Evolutionary conservation across 2,113 vertebrate species (phyloP).

Genomic region (Suricata suricatta): DNA sequence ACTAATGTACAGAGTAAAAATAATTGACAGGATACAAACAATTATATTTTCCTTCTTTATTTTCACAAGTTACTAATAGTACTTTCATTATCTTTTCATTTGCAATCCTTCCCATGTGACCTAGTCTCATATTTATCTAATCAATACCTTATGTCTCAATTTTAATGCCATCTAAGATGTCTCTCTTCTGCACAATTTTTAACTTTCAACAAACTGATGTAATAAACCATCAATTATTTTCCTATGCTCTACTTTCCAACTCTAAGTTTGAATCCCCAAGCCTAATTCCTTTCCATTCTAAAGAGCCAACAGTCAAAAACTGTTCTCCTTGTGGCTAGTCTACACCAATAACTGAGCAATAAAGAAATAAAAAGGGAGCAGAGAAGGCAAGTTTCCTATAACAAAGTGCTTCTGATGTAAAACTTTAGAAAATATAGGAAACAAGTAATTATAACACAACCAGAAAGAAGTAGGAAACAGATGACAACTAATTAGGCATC

Average conservation of each 20-base stretch:
- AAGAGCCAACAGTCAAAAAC: not conserved
- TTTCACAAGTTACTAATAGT: slow-evolving; percentile 29
- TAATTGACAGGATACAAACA: not conserved
- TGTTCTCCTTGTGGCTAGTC: not conserved
- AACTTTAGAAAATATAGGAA: not conserved
- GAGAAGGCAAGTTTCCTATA: not conserved
- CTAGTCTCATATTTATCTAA: not conserved
- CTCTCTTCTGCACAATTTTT: slow-evolving; percentile 22
- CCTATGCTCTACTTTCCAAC: not conserved
- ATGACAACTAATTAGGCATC: not conserved
- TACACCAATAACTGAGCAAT: not conserved
- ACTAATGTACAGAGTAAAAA: not conserved
- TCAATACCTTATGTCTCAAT: not conserved
- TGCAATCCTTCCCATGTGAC: not conserved
- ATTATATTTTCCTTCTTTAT: slow-evolving; percentile 38
- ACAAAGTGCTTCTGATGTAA: not conserved
- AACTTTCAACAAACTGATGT: slow-evolving; percentile 33
- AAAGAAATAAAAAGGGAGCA: not conserved
- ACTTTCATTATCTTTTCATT: slow-evolving; percentile 18
- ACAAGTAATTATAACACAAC: not conserved
- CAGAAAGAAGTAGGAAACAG: not conserved
- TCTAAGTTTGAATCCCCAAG: slow-evolving; percentile 14
- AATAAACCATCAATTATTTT: slow-evolving; percentile 15
- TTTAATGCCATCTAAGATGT: not conserved
- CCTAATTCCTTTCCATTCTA: not conserved